Conservation (phyloP, 2,113 vertebrate species). For the Gavia stellata region DNA sequence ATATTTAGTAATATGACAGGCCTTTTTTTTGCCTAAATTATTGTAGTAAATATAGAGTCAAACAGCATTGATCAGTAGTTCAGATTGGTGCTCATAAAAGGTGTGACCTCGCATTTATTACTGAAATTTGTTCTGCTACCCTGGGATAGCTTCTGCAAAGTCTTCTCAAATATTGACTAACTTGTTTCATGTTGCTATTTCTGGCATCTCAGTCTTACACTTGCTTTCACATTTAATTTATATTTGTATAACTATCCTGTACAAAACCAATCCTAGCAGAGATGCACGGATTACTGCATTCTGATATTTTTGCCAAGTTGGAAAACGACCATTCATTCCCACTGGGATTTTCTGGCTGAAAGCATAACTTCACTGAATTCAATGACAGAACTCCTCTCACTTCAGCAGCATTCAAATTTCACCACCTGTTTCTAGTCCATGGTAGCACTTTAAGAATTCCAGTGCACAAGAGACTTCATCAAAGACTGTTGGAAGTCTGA, state of each 20-base stretch:
- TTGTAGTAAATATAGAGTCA: background rate
- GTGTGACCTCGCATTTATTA: slow-evolving; percentile 9
- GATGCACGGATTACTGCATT: background rate
- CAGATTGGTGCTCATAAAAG: background rate
- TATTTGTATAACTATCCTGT: background rate
- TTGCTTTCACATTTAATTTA: background rate
- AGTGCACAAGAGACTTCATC: background rate
- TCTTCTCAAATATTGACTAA: slow-evolving; percentile 15
- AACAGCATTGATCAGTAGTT: background rate
- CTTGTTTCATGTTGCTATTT: background rate
- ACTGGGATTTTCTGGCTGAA: background rate
- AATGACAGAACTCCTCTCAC: background rate
- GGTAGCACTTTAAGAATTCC: background rate
- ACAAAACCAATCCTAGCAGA: background rate
- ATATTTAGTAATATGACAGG: background rate
- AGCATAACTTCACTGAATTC: background rate
- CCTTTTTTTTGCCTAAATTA: background rate
- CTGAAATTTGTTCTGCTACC: background rate
- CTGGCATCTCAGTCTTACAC: background rate
- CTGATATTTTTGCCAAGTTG: background rate
- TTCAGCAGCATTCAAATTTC: background rate
- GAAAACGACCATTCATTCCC: background rate
- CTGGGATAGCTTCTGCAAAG: background rate
- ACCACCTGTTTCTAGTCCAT: background rate
- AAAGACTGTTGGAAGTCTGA: background rate